Evolutionary conservation across 2,888 invertebrate species (phyloP), one percentile per base, ranked within the genome.

Genomic region (Hirtodrosophila confusa): DNA sequence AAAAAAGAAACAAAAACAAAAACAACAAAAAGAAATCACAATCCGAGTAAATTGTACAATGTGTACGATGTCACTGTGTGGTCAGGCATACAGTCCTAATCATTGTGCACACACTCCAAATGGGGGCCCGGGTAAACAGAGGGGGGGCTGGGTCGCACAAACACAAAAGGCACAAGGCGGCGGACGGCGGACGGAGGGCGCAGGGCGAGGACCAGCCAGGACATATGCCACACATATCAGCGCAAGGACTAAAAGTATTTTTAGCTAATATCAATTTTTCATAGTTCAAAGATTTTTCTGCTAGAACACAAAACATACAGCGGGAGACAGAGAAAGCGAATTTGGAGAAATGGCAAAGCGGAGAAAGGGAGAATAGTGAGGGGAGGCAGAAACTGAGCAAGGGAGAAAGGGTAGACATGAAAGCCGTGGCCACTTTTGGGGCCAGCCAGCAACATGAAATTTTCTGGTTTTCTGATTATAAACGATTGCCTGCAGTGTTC

Each of bases 181-280:
- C 17, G 17, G 17, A 17, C 17, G 17, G 17, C 17, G 17, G 17
- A 17, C 17, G 17, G 17, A 1, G 17, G 1, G 2, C 17, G 17
- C 1, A 17, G 17, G 11, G 9, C 48, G 49, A 31, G 17, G 6
- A 24, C 40, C 6, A 40, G 29, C 23, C 9, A 43, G 10, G 56
- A 56, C 78, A 78, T 65, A 75, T 65, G 54, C 66, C 57, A 47
- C 54, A 44, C 43, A 55, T 36, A 56, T 73, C 65, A 76, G 75
- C 67, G 67, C 58, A 74, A 80, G 83, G 78, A 84, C 84, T 74
- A 63, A 84, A 85, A 84, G 87, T 80, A 87, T 86, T 84, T 86
- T 84, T 80, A 86, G 85, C 88, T 84, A 87, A 86, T 86, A 86
- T 87, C 86, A 86, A 86, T 86, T 86, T 86, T 86, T 86, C 88